phyloP scores from a whole-genome alignment of 2,888 invertebrate genomes.

The Oscheius sp. region DNA sequence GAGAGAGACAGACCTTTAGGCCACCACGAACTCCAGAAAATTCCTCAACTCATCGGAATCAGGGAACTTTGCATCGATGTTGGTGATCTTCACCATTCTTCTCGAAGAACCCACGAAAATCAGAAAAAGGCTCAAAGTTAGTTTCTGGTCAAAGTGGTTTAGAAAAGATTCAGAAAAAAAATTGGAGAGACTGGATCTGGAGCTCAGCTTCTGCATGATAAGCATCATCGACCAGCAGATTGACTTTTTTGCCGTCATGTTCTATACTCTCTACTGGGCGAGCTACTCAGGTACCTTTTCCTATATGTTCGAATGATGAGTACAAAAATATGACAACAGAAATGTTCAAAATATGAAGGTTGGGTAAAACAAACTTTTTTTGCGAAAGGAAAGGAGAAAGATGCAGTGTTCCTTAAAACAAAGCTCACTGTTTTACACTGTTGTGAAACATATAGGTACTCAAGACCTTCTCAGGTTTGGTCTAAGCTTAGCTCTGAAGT shows the following conservation, averaged over 20 bases:
- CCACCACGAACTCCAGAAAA: neutral
- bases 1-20: neutral
- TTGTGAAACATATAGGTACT: too few relatives aligned
- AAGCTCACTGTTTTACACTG: too few relatives aligned
- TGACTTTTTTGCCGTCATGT: slow-evolving; percentile 37
- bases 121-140: neutral
- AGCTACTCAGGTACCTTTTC: slow-evolving; percentile 31
- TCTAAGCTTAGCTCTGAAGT: too few relatives aligned
- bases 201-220: slow-evolving; percentile 38
- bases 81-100: slow-evolving; percentile 13
- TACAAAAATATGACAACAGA: too few relatives aligned
- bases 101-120: neutral
- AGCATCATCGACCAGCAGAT: slow-evolving; percentile 40
- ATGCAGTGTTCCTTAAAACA: too few relatives aligned
- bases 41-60: slow-evolving; percentile 20
- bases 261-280: slow-evolving; percentile 39
- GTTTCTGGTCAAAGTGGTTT: too few relatives aligned
- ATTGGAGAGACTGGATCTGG: slow-evolving; percentile 34
- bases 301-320: too few relatives aligned
- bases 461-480: too few relatives aligned
- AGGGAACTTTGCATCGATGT: slow-evolving; percentile 20
- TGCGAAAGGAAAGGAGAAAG: too few relatives aligned
- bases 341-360: too few relatives aligned
- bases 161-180: slow-evolving; percentile 1
- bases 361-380: too few relatives aligned